Percentiles rank a stretch among this genome's conserved stretches.
Evolutionary conservation across 2,888 invertebrate species (phyloP).

Genomic region (Agapetus fuscipes): DNA sequence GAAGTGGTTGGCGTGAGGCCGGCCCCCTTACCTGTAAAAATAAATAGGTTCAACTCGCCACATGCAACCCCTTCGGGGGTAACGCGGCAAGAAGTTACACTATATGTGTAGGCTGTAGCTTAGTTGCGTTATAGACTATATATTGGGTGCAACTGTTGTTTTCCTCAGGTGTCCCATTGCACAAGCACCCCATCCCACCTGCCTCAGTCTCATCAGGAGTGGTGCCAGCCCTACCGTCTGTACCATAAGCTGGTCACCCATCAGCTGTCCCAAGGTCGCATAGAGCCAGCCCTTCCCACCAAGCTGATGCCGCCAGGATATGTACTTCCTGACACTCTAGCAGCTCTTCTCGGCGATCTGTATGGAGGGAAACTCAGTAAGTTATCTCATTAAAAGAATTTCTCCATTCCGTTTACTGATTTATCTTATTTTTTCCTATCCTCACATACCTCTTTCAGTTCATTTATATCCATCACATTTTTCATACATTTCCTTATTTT

Average conservation of each 20-base stretch:
- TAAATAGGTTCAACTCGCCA: too few relatives aligned
- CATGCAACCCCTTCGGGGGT: too few relatives aligned
- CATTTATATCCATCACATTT: too few relatives aligned
- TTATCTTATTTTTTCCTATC: neutral
- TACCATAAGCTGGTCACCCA: constrained; percentile 49
- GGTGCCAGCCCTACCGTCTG: constrained; percentile 55
- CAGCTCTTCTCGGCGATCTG: constrained; percentile 38
- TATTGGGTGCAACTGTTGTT: too few relatives aligned
- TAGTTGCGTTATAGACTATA: too few relatives aligned
- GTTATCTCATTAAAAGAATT: too few relatives aligned
- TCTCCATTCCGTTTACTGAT: constrained; percentile 4
- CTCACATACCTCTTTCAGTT: too few relatives aligned
- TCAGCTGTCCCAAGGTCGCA: constrained; percentile 48
- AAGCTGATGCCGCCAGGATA: constrained; percentile 30
- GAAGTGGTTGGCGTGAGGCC: too few relatives aligned
- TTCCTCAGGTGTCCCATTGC: constrained; percentile 49
- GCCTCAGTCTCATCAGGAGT: constrained; percentile 41
- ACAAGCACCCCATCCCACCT: constrained; percentile 41
- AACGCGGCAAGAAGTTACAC: too few relatives aligned
- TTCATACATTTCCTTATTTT: too few relatives aligned
- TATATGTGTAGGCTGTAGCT: too few relatives aligned
- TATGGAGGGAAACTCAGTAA: constrained; percentile 40
- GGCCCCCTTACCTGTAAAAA: too few relatives aligned
- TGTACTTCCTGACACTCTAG: constrained; percentile 37
- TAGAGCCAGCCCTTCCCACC: constrained; percentile 49